phyloP scores from a whole-genome alignment of 2,113 vertebrate species.

The Aptenodytes patagonicus region DNA sequence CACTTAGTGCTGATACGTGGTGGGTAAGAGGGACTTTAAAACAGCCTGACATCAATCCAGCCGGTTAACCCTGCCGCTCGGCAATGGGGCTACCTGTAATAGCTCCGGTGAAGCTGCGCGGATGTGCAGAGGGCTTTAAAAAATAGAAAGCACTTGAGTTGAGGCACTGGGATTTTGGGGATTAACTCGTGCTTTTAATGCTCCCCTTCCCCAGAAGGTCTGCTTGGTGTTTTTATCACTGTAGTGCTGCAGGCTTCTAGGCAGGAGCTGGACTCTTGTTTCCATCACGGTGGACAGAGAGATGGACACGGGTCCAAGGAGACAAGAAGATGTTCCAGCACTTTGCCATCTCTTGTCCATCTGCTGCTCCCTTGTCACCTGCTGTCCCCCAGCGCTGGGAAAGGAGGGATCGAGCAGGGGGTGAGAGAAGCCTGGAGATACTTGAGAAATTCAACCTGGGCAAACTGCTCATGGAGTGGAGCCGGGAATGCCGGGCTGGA shows the following conservation, averaged over 20 bases:
- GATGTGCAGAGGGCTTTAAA: background rate
- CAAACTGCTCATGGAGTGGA: background rate
- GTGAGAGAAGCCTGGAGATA: background rate
- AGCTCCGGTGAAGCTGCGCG: rapidly evolving
- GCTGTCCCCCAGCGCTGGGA: background rate
- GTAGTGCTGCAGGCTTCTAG: background rate
- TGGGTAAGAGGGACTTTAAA: background rate
- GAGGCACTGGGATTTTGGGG: background rate
- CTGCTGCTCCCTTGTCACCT: background rate
- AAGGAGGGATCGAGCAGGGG: background rate
- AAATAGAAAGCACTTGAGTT: background rate
- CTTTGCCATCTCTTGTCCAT: background rate
- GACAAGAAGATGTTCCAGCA: background rate
- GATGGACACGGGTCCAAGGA: background rate
- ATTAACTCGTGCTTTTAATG: background rate
- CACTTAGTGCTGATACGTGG: background rate
- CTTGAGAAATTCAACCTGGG: conserved; percentile 6
- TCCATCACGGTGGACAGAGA: rapidly evolving
- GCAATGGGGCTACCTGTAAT: background rate
- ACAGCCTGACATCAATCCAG: conserved; percentile 9
- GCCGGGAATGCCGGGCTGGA: background rate
- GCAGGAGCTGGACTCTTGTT: background rate
- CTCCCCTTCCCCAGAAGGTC: background rate
- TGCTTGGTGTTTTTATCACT: background rate
- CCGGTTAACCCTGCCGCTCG: background rate